These are phyloP conservation scores for Zeugodacus cucurbitae DNA, from an alignment of 1,140 invertebrate species.

Conservation along the genomic window DNA sequence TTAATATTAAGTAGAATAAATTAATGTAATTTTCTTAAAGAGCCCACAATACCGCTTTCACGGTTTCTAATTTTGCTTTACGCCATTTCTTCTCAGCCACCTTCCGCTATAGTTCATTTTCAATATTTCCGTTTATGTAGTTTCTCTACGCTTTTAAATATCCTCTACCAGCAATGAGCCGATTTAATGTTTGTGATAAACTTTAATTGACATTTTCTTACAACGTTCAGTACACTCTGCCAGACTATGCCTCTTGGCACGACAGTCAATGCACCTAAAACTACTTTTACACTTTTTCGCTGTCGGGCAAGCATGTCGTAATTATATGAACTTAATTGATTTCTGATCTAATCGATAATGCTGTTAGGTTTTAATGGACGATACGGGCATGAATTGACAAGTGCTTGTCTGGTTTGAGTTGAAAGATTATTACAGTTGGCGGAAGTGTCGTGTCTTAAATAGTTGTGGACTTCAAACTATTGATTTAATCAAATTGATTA, in stretches of 20 bases:
- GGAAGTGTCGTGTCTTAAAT: not conserved
- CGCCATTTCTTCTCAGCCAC: no score
- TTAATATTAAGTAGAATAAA: no score
- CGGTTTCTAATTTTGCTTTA: no score
- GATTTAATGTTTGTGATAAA: constrained; percentile 1
- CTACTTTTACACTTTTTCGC: not conserved
- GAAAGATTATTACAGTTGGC: not conserved
- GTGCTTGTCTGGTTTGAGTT: not conserved
- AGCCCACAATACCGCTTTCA: no score
- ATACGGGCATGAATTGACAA: not conserved
- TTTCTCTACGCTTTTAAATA: no score
- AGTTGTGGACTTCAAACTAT: not conserved
- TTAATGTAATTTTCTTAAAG: no score
- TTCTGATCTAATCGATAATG: not conserved
- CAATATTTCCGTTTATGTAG: no score
- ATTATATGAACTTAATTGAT: not conserved
- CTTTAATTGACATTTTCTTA: constrained; percentile 34
- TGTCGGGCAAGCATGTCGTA: not conserved
- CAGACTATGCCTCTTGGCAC: not conserved
- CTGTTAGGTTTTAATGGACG: not conserved
- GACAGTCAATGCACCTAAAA: not conserved
- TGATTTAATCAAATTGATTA: no score
- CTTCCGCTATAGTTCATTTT: no score
- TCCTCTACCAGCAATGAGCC: no score
- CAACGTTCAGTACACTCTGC: not conserved